These are phyloP conservation scores for Hirtodrosophila histrioides DNA, from an alignment of 2,888 invertebrate species.

Conservation along the genomic window DNA sequence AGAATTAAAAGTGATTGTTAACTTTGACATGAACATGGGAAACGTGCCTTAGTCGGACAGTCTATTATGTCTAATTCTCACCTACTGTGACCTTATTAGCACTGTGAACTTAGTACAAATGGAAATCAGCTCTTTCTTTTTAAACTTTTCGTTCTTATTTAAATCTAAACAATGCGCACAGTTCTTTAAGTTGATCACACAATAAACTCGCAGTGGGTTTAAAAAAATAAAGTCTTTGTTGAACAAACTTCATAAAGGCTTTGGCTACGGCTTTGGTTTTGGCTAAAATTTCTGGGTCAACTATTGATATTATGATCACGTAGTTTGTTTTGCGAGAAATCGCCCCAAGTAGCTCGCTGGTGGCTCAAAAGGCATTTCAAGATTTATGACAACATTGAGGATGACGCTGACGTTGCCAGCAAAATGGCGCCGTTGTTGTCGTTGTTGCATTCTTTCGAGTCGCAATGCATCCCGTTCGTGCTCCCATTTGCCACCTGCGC, in stretches of 20 bases:
- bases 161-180: conserved; percentile 37
- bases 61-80: conserved; percentile 10
- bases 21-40: too few relatives aligned
- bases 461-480: conserved; percentile 64
- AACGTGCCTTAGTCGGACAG: not conserved
- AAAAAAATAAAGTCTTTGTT: conserved; percentile 32
- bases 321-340: conserved; percentile 71
- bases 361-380: conserved; percentile 54
- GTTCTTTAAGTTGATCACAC: conserved; percentile 33
- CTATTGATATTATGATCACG: conserved; percentile 80
- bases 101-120: conserved; percentile 17
- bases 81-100: conserved; percentile 29
- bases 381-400: conserved; percentile 57
- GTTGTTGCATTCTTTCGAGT: conserved; percentile 57
- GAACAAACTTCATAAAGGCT: conserved; percentile 28
- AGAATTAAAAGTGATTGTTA: too few relatives aligned
- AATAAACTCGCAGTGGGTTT: conserved; percentile 18
- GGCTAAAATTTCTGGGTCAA: conserved; percentile 69
- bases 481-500: conserved; percentile 78
- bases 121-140: conserved; percentile 11
- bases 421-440: conserved; percentile 54
- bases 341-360: conserved; percentile 36
- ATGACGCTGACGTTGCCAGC: conserved; percentile 26
- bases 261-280: conserved; percentile 6
- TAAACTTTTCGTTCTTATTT: conserved; percentile 17